phyloP scores from a whole-genome alignment of 1,140 invertebrate species.

The Drosophila kikkawai region DNA sequence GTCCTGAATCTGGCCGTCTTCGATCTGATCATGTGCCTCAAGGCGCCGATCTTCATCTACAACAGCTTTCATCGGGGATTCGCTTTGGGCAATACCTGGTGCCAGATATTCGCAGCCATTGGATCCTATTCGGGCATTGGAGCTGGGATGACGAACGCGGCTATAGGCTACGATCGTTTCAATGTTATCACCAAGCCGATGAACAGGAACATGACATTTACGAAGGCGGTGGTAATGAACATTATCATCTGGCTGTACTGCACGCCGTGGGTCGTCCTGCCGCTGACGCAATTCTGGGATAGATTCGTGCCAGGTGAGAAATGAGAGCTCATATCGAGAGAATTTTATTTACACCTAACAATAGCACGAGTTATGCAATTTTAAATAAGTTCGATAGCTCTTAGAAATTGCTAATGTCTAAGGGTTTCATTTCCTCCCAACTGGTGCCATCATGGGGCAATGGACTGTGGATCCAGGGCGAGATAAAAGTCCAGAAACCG shows the following conservation, averaged over 20 bases:
- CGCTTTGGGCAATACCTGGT: constrained; percentile 89
- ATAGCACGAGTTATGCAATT: neutral
- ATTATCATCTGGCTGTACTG: constrained; percentile 91
- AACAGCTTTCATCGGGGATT: constrained; percentile 93
- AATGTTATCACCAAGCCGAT: constrained; percentile 93
- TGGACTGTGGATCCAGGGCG: constrained; percentile 9
- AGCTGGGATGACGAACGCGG: constrained; percentile 91
- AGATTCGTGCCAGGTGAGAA: constrained; percentile 89
- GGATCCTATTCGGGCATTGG: constrained; percentile 93
- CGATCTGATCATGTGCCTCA: constrained; percentile 95
- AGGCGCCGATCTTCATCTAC: constrained; percentile 94
- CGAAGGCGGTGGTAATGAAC: constrained; percentile 91
- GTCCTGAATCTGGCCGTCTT: constrained; percentile 94
- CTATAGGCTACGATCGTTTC: constrained; percentile 85
- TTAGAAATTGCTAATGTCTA: neutral
- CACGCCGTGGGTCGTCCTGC: constrained; percentile 92
- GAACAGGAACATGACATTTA: constrained; percentile 91
- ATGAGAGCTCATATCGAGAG: too few species aligned
- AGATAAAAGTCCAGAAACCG: constrained; percentile 17
- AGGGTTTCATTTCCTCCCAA: constrained; percentile 1
- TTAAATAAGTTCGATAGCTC: too few species aligned
- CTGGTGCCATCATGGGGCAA: constrained; percentile 17
- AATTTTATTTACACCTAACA: constrained; percentile 2
- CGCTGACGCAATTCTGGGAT: constrained; percentile 92
- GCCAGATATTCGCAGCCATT: constrained; percentile 91